Evolutionary conservation across 2,888 invertebrate species (phyloP).

Genomic region (Gerris lacustris): DNA sequence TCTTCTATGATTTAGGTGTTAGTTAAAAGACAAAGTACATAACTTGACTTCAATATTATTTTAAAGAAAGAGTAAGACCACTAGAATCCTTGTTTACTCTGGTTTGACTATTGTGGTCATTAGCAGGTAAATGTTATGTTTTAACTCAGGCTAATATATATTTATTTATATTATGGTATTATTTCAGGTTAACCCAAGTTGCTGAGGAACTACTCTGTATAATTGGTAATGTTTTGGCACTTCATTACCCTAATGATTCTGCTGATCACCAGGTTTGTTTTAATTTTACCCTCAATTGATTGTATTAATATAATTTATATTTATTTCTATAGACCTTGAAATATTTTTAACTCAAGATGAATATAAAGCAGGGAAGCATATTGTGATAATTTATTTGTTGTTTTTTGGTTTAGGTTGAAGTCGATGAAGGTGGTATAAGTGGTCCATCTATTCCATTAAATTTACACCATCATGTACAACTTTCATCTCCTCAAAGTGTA

Average conservation of each 20-base stretch:
- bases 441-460: background rate
- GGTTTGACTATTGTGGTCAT: no score
- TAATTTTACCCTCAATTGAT: no score
- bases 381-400: background rate
- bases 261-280: background rate
- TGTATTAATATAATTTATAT: no score
- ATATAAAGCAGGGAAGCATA: background rate
- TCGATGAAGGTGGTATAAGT: background rate
- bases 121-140: no score
- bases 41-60: no score
- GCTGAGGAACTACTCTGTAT: constrained; percentile 14
- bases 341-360: no score
- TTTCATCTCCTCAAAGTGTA: background rate
- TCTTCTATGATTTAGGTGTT: no score
- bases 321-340: no score
- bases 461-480: background rate
- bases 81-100: no score
- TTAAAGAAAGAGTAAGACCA: no score
- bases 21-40: no score
- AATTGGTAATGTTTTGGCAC: constrained; percentile 14
- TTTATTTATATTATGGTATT: background rate
- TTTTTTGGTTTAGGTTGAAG: background rate
- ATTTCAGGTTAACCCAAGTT: constrained; percentile 16
- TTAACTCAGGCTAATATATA: no score
- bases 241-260: constrained; percentile 6